Evolutionary conservation across 2,888 invertebrate genomes (phyloP), one percentile per base, ranked within the genome.

Genomic region (Rotaria magnacalcarata): DNA sequence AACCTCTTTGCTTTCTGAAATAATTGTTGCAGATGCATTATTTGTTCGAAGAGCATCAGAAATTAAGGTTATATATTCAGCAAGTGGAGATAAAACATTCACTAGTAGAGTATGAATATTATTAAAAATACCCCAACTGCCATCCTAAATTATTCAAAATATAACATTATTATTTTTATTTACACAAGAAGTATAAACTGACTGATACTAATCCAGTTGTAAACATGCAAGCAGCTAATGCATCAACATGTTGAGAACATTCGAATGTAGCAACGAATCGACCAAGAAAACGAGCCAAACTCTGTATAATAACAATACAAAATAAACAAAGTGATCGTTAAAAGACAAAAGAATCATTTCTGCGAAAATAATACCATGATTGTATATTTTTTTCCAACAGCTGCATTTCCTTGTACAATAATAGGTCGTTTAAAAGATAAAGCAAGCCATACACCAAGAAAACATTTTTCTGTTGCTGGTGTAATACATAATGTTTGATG

Each of bases 121-220:
- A 88, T 91, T 90, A 88, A 90, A 90, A 87, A 90, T 90, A 16
- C 90, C 90, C 91, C 91, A 91, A 87, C 90, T 90, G 10, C 91
- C 91, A 88, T 91, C 91, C 90, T 90, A 87, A 24, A 87, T 84
- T 84, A 84, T 84, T 34, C 58, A 58, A 54, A 52, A 86, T 60
- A 84, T 75, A 21, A 52, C 21, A 24, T 58, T 34, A 19, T 34
- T 47, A 85, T 7, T 7, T 7, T 6, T 60, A 8, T 8, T 19
- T 8, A 27, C 2, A 85, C 2, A 74, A 19, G 1, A 21, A 67
- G 56, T 60, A 21, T 43, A 41, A 27, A 88, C 89, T 88, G 87
- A 90, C 90, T 89, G 90, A 89, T 10, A 90, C 89, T 60, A 90
- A 88, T 52, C 91, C 91, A 86, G 90, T 90, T 21, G 89, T 88